These are phyloP conservation scores for Laothoe populi DNA, from an alignment of 2,888 invertebrate species.

Conservation along the genomic window DNA sequence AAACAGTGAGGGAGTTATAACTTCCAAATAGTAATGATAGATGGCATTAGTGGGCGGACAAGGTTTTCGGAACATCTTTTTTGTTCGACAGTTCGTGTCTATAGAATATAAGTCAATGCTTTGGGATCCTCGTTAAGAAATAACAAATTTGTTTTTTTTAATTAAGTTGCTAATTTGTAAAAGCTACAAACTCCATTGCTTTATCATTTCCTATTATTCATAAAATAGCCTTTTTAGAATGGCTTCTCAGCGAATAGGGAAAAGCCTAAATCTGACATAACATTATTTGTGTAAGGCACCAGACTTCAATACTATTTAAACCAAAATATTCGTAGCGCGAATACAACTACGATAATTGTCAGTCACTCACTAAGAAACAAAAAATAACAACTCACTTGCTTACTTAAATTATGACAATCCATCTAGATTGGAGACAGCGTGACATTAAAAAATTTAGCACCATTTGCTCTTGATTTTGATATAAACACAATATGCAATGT, in stretches of 20 bases:
- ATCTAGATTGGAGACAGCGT: constrained; percentile 31
- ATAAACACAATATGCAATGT: background rate
- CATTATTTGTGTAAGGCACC: background rate
- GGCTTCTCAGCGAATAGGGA: background rate
- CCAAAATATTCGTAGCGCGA: constrained; percentile 55
- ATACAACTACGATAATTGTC: constrained; percentile 37
- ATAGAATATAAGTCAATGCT: too few relatives aligned
- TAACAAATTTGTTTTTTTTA: too few relatives aligned
- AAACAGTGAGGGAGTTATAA: too few relatives aligned
- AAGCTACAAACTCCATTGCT: background rate
- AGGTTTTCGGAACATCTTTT: too few relatives aligned
- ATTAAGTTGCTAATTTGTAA: background rate
- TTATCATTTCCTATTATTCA: too few relatives aligned
- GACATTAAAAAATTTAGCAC: constrained; percentile 7
- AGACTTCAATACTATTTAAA: background rate
- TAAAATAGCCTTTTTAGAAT: too few relatives aligned
- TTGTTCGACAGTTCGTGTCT: too few relatives aligned
- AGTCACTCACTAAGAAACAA: constrained; percentile 50
- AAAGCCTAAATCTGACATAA: background rate
- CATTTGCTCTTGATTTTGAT: constrained; percentile 1
- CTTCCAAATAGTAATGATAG: too few relatives aligned
- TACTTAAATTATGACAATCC: constrained; percentile 37
- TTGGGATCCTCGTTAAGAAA: too few relatives aligned
- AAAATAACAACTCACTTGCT: constrained; percentile 47
- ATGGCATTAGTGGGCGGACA: too few relatives aligned